These are phyloP conservation scores for Euborellia annulipes DNA, from an alignment of 1,140 invertebrate genomes.

Conservation along the genomic window DNA sequence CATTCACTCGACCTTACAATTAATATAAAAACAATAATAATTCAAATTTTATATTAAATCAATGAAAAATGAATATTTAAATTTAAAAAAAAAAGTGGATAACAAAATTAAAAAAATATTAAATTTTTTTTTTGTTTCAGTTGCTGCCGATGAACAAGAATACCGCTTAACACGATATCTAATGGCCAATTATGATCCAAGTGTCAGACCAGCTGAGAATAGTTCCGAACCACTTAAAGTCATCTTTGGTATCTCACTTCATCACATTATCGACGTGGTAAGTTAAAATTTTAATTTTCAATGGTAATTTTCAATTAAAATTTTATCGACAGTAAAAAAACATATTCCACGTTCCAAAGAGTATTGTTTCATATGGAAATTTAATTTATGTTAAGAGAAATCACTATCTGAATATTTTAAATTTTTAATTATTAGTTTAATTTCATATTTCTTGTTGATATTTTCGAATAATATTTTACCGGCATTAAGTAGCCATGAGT, in stretches of 20 bases:
- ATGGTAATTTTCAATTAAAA: not conserved
- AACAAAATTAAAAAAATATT: not conserved
- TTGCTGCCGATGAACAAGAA: constrained; percentile 45
- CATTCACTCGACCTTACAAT: too few species aligned
- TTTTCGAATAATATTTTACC: too few species aligned
- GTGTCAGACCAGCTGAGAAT: constrained; percentile 57
- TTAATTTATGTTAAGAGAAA: too few species aligned
- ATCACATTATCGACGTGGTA: constrained; percentile 69
- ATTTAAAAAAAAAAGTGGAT: too few species aligned
- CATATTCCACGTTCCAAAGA: constrained; percentile 23
- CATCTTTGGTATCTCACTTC: constrained; percentile 60
- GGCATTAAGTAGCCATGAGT: too few species aligned
- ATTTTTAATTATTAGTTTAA: too few species aligned
- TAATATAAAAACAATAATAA: too few species aligned
- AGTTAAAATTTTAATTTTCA: constrained; percentile 25
- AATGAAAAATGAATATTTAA: too few species aligned
- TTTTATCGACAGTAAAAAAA: constrained; percentile 2
- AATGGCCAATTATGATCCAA: constrained; percentile 55
- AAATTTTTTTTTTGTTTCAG: constrained; percentile 20
- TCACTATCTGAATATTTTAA: too few species aligned
- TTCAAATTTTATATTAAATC: too few species aligned
- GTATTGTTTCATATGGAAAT: too few species aligned
- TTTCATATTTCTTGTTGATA: too few species aligned
- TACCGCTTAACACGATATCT: constrained; percentile 53
- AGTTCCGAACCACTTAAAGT: constrained; percentile 54